A percentile compares a stretch with the other conserved stretches of the same genome.
Evolutionary conservation across 2,797 vertebrate genomes (phyloP).

Genomic region (Odontamblyopus lacepedii): DNA sequence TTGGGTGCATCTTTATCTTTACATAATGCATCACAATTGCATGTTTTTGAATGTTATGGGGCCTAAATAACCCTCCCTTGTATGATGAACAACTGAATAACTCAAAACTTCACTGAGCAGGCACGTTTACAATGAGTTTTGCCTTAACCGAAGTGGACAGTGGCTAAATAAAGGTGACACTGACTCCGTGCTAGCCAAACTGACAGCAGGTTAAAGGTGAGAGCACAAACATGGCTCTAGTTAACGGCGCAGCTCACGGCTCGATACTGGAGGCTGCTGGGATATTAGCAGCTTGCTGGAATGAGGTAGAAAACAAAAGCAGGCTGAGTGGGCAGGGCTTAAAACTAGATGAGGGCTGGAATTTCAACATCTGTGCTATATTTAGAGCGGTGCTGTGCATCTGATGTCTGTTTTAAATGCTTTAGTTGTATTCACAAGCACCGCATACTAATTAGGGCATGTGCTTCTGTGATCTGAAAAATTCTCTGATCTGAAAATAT

Average conservation of each 20-base stretch:
- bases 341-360: slow-evolving; percentile 39
- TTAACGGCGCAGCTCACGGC: slow-evolving; percentile 61
- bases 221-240: slow-evolving; percentile 48
- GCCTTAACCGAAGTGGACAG: slow-evolving; percentile 35
- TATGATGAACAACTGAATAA: slow-evolving; percentile 38
- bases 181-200: slow-evolving; percentile 38
- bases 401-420: slow-evolving; percentile 25
- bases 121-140: slow-evolving; percentile 45
- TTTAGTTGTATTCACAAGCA: slow-evolving; percentile 12
- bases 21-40: neutral
- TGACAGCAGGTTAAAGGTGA: slow-evolving; percentile 70
- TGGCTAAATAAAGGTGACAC: slow-evolving; percentile 53
- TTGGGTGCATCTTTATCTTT: neutral
- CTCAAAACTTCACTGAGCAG: slow-evolving; percentile 36
- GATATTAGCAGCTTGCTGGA: slow-evolving; percentile 39
- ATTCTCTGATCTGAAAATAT: neutral
- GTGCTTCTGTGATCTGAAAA: slow-evolving; percentile 3
- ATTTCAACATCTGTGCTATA: slow-evolving; percentile 60
- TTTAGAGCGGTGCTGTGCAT: slow-evolving; percentile 50
- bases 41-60: neutral
- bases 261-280: slow-evolving; percentile 53
- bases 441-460: slow-evolving; percentile 34
- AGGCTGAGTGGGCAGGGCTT: slow-evolving; percentile 17
- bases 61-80: slow-evolving; percentile 24
- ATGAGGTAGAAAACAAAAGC: slow-evolving; percentile 42